phyloP scores from a whole-genome alignment of 2,888 invertebrate genomes.

The Platerodrilus igneus region DNA sequence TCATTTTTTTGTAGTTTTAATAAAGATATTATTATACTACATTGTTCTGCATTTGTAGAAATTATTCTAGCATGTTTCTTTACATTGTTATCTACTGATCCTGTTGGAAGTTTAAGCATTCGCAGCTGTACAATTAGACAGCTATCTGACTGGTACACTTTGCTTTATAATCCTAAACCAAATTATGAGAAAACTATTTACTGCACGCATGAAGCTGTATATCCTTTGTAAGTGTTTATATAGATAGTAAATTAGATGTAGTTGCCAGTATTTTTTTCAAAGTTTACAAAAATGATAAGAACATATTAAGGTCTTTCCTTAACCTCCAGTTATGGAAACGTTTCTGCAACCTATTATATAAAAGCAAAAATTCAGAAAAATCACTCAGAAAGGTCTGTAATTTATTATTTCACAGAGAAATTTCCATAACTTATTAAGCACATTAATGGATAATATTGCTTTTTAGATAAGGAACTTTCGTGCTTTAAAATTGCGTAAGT shows the following conservation, averaged over 20 bases:
- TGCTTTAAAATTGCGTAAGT: too few species aligned
- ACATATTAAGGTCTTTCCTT: too few species aligned
- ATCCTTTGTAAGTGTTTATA: constrained; percentile 77
- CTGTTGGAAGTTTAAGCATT: constrained; percentile 70
- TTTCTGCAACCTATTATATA: too few species aligned
- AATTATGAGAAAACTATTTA: constrained; percentile 84
- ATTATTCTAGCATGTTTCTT: constrained; percentile 68
- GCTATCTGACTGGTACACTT: constrained; percentile 94
- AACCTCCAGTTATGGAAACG: too few species aligned
- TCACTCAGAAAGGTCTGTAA: too few species aligned
- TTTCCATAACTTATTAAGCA: too few species aligned
- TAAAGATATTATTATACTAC: constrained; percentile 69
- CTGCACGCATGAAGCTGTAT: constrained; percentile 97
- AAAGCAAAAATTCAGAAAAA: too few species aligned
- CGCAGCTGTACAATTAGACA: constrained; percentile 74
- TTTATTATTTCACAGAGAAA: too few species aligned
- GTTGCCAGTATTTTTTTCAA: too few species aligned
- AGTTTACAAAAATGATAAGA: too few species aligned
- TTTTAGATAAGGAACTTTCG: too few species aligned
- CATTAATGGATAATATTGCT: too few species aligned
- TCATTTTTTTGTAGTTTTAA: constrained; percentile 55
- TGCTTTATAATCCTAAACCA: constrained; percentile 90
- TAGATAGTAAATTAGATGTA: background rate
- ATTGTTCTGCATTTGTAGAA: constrained; percentile 80
- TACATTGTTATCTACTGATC: constrained; percentile 77